Conservation (phyloP, 2,797 vertebrate species). For the Sternotherus odoratus region DNA sequence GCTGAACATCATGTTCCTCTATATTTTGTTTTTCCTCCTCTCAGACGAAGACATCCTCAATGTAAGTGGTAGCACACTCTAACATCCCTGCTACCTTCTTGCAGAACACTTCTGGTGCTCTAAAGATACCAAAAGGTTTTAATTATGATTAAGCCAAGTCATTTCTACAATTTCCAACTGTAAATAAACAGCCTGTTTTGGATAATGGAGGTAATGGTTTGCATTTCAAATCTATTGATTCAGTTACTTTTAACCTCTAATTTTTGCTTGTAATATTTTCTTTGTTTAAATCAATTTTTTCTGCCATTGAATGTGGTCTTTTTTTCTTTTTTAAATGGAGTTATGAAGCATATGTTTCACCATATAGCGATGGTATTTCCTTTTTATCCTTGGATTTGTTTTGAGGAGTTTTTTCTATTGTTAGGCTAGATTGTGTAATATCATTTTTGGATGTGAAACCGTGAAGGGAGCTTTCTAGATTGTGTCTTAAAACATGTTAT, state of each 20-base stretch:
- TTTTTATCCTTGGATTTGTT: background rate
- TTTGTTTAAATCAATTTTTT: constrained; percentile 77
- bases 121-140: constrained; percentile 78
- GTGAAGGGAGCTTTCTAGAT: background rate
- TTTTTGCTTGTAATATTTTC: constrained; percentile 71
- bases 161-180: constrained; percentile 40
- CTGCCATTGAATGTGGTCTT: constrained; percentile 61
- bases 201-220: constrained; percentile 75
- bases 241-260: constrained; percentile 72
- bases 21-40: constrained; percentile 44
- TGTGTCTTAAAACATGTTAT: fast-evolving
- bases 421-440: constrained; percentile 14
- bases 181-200: constrained; percentile 64
- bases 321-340: background rate
- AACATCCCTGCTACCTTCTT: constrained; percentile 47
- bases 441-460: constrained; percentile 1
- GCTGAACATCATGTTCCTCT: background rate
- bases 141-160: constrained; percentile 67
- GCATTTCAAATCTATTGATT: constrained; percentile 60
- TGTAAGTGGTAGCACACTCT: background rate
- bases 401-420: constrained; percentile 53
- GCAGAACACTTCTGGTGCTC: constrained; percentile 59
- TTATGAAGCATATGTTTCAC: constrained; percentile 41
- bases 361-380: constrained; percentile 24
- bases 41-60: constrained; percentile 41